phyloP scores from a whole-genome alignment of 2,888 invertebrate species.

The Phortica okadai region DNA sequence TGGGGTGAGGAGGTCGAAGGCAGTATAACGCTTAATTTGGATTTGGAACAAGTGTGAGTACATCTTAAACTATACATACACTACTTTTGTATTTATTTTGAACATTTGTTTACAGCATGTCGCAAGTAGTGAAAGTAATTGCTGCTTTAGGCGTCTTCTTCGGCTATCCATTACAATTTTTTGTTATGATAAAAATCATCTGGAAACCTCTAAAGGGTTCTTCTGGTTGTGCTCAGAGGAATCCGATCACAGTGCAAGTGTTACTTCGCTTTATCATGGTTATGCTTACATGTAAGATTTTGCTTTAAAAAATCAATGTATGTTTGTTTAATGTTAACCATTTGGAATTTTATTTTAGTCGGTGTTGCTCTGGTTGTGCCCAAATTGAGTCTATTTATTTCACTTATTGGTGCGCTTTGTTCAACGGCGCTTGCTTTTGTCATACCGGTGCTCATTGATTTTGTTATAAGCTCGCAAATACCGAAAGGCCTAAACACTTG shows the following conservation, averaged over 20 bases:
- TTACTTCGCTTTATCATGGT: conserved; percentile 84
- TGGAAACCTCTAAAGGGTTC: conserved; percentile 85
- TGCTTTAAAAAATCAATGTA: background rate
- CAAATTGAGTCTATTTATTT: conserved; percentile 90
- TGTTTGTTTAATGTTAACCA: background rate
- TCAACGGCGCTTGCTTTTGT: conserved; percentile 91
- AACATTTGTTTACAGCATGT: conserved; percentile 79
- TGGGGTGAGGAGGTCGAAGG: conserved; percentile 89
- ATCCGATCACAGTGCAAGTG: conserved; percentile 82
- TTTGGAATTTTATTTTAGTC: conserved; percentile 78
- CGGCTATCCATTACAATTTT: conserved; percentile 96
- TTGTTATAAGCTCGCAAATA: conserved; percentile 83
- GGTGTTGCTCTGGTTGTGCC: conserved; percentile 90
- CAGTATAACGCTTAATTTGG: conserved; percentile 92
- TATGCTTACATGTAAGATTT: conserved; percentile 88
- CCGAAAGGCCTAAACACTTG: conserved; percentile 77
- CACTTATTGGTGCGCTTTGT: conserved; percentile 93
- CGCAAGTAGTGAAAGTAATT: conserved; percentile 87
- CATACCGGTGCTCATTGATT: conserved; percentile 91
- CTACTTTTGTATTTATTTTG: background rate
- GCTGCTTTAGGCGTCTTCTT: conserved; percentile 92
- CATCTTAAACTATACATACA: background rate
- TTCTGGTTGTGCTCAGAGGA: conserved; percentile 78
- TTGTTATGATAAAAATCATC: conserved; percentile 93
- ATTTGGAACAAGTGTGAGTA: conserved; percentile 73